Percentiles rank a stretch among this genome's conserved stretches.
Evolutionary conservation across 2,888 invertebrate genomes (phyloP).

Genomic region (Lithophane semibrunnea): DNA sequence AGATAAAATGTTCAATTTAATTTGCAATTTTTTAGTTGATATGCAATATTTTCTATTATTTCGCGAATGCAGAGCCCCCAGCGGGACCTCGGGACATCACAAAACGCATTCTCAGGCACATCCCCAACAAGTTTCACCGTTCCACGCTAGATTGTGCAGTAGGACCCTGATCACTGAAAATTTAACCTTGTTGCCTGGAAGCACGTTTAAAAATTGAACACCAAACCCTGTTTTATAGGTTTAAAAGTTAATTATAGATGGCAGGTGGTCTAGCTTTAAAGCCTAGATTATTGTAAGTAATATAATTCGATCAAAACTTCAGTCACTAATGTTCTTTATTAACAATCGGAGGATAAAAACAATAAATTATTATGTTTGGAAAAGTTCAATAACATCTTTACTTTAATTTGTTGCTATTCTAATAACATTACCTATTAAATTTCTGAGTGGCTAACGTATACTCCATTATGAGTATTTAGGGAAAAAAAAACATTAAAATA

Average conservation of each 20-base stretch:
- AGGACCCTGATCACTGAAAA: constrained; percentile 3
- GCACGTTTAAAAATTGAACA: constrained; percentile 3
- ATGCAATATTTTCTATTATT: neutral
- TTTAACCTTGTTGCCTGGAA: neutral
- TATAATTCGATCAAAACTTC: neutral
- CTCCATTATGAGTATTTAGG: neutral
- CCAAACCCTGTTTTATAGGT: neutral
- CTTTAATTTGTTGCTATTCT: neutral
- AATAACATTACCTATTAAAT: neutral
- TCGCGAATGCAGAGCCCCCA: constrained; percentile 10
- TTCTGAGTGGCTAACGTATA: neutral
- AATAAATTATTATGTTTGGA: neutral
- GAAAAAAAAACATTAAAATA: neutral
- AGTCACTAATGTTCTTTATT: neutral
- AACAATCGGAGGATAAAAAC: neutral
- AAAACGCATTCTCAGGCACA: constrained; percentile 5
- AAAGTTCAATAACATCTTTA: neutral
- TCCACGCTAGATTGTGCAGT: constrained; percentile 22
- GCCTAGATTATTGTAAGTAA: neutral
- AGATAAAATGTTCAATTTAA: no score
- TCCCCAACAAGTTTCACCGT: constrained; percentile 7
- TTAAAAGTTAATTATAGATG: neutral
- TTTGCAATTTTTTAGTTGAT: neutral
- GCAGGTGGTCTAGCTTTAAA: constrained; percentile 2
- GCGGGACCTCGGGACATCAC: neutral